These are phyloP conservation scores for Hormaphis cornu DNA, from an alignment of 1,140 invertebrate genomes.

Conservation along the genomic window DNA sequence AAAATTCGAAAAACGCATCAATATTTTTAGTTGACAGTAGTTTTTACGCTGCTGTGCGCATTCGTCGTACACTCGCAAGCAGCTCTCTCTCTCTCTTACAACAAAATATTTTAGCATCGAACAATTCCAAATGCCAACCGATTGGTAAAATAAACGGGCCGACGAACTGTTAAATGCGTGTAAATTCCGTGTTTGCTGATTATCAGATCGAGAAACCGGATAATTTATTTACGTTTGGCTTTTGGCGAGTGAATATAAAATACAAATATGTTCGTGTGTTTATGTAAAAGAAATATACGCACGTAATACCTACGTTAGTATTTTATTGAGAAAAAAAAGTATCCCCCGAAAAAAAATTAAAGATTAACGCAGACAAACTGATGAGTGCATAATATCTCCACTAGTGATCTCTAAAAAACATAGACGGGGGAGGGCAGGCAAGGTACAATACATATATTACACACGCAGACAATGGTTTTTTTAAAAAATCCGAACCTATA, in stretches of 20 bases:
- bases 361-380: constrained; percentile 26
- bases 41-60: too few relatives aligned
- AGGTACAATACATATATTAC: not conserved
- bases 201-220: constrained; percentile 7
- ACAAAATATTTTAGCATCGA: too few relatives aligned
- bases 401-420: constrained; percentile 14
- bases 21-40: too few relatives aligned
- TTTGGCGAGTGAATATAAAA: not conserved
- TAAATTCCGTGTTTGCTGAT: constrained; percentile 12
- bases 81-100: too few relatives aligned
- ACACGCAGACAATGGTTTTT: constrained; percentile 12
- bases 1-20: too few relatives aligned
- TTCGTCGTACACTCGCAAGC: too few relatives aligned
- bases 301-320: not conserved
- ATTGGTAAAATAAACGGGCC: not conserved
- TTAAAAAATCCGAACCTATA: constrained; percentile 4
- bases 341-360: not conserved
- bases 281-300: not conserved
- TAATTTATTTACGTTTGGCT: constrained; percentile 16
- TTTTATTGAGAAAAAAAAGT: constrained; percentile 23
- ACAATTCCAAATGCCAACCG: not conserved
- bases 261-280: too few relatives aligned
- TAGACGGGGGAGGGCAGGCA: not conserved
- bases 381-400: constrained; percentile 8
- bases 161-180: not conserved